Percentiles rank a stretch among this genome's conserved stretches.
Conservation (phyloP, 1,140 invertebrate species). For the Aporrectodea caliginosa region DNA sequence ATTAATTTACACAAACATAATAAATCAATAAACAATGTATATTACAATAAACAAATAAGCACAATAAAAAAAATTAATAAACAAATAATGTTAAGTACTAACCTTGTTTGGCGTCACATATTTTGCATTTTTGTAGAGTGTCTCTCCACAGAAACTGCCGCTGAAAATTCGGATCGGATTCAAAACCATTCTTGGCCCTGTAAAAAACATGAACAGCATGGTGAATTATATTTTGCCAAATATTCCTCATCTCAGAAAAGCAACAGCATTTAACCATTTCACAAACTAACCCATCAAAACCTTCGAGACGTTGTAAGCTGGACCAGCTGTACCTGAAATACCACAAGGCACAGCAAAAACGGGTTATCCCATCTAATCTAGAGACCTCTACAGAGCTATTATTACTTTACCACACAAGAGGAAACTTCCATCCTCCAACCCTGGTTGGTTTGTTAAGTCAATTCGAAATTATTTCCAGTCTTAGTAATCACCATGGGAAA, state of each 20-base stretch:
- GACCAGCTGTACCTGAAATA: neutral
- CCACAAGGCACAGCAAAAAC: no score
- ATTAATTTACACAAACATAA: no score
- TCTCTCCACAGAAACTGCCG: slow-evolving; percentile 86
- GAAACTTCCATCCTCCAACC: no score
- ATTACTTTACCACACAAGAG: no score
- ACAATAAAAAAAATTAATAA: slow-evolving; percentile 7
- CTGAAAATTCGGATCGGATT: slow-evolving; percentile 91
- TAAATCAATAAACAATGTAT: no score
- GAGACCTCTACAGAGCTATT: no score
- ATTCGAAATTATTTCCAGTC: no score
- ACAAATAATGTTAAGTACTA: slow-evolving; percentile 35
- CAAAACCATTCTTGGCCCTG: slow-evolving; percentile 86
- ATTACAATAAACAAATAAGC: no score
- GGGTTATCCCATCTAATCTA: no score
- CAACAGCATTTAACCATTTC: neutral
- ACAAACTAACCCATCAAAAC: neutral
- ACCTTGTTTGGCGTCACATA: slow-evolving; percentile 86
- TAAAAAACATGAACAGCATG: neutral
- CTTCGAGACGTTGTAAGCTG: neutral
- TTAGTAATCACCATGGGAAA: no score
- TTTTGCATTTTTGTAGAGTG: slow-evolving; percentile 88
- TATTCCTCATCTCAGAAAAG: neutral
- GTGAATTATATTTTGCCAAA: neutral
- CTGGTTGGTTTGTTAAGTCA: no score